Percentiles rank a stretch among this genome's conserved stretches.
These are phyloP conservation scores for Channallabes apus DNA, from an alignment of 2,797 vertebrate genomes.

Conservation along the genomic window DNA sequence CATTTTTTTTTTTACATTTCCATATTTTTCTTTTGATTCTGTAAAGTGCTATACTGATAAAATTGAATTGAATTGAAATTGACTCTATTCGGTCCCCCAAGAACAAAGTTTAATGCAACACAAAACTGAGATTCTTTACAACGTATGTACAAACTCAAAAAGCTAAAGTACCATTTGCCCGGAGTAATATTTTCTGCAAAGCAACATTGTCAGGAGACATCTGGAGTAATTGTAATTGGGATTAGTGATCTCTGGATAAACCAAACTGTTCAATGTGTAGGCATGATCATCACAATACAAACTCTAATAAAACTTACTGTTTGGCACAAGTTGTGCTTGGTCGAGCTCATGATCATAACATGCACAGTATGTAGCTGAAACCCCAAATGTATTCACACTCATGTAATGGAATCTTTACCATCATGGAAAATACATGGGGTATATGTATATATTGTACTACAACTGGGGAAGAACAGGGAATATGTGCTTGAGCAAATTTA, in stretches of 20 bases:
- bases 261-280: background rate
- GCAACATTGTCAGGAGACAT: background rate
- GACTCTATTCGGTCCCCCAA: background rate
- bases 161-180: too few relatives aligned
- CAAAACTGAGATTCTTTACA: background rate
- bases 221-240: background rate
- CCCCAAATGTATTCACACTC: background rate
- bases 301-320: background rate
- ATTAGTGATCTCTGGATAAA: background rate
- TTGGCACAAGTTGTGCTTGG: background rate
- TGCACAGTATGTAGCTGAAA: background rate
- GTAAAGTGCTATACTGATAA: too few relatives aligned
- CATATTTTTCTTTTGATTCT: too few relatives aligned
- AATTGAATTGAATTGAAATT: too few relatives aligned
- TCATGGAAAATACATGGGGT: background rate
- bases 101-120: background rate
- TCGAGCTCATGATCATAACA: background rate
- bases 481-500: background rate
- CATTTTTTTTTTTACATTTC: too few relatives aligned
- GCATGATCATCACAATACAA: background rate
- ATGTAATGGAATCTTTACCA: background rate
- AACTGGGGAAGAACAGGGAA: background rate
- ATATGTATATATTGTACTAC: too few relatives aligned
- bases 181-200: background rate
- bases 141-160: background rate